A percentile compares a stretch with the other conserved stretches of the same genome.
Conservation (phyloP, 2,797 vertebrate genomes). For the Leptatherina wallacei region DNA sequence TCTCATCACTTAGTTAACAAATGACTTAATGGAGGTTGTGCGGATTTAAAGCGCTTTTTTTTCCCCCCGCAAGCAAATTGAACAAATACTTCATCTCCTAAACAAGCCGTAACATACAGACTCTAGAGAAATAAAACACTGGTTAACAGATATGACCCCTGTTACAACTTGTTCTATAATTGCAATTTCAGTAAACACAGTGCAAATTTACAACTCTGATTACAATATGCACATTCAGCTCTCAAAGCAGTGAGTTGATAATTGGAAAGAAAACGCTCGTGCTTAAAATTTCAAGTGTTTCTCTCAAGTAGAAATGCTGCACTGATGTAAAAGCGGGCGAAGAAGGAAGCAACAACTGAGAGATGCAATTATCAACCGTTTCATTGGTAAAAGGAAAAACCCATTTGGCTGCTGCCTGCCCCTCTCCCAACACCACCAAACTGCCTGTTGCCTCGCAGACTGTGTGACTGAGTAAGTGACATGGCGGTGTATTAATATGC, state of each 20-base stretch:
- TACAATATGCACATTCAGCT: constrained; percentile 46
- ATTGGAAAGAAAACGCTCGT: constrained; percentile 54
- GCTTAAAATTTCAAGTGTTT: constrained; percentile 44
- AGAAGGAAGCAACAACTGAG: constrained; percentile 44
- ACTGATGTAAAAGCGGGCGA: constrained; percentile 42
- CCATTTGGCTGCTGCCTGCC: constrained; percentile 83
- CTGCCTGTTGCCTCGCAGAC: constrained; percentile 78
- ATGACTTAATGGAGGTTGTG: constrained; percentile 13
- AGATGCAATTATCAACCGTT: constrained; percentile 67
- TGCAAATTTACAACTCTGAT: constrained; percentile 66
- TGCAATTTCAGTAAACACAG: constrained; percentile 42
- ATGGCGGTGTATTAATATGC: constrained; percentile 91
- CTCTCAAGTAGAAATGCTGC: constrained; percentile 47
- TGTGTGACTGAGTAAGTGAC: constrained; percentile 85
- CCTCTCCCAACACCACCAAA: background rate
- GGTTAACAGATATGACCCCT: constrained; percentile 41
- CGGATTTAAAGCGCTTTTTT: constrained; percentile 3
- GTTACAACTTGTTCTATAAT: constrained; percentile 29
- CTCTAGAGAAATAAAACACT: constrained; percentile 51
- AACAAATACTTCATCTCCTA: constrained; percentile 24
- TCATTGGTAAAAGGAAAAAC: constrained; percentile 80
- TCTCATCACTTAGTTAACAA: background rate
- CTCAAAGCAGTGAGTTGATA: constrained; percentile 46
- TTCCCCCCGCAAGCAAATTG: constrained; percentile 16
- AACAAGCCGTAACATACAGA: constrained; percentile 25